Evolutionary conservation across 1,140 invertebrate genomes (phyloP).

Genomic region (Drosophila pachea): DNA sequence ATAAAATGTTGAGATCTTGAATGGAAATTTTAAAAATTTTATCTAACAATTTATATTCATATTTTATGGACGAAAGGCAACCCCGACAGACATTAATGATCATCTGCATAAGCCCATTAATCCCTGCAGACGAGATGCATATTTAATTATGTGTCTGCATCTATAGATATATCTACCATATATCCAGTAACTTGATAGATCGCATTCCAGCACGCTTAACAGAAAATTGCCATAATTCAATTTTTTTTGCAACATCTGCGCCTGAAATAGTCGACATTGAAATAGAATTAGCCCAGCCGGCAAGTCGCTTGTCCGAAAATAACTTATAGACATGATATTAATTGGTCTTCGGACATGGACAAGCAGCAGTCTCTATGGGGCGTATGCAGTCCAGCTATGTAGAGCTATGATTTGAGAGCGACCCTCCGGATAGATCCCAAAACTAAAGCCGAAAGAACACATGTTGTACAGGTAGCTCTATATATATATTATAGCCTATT

Average conservation of each 20-base stretch:
- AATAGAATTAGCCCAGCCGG: slow-evolving; percentile 48
- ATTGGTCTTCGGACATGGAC: slow-evolving; percentile 67
- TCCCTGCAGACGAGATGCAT: background rate
- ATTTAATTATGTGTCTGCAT: background rate
- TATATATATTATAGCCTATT: background rate
- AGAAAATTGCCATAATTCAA: slow-evolving; percentile 28
- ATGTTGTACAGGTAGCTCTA: slow-evolving; percentile 4
- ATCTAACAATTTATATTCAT: background rate
- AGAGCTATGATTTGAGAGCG: slow-evolving; percentile 10
- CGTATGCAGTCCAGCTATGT: background rate
- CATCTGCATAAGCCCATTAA: background rate
- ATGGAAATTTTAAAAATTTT: too few species aligned
- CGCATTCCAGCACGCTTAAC: background rate
- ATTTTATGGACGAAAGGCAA: background rate
- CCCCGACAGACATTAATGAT: slow-evolving; percentile 6
- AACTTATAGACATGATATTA: slow-evolving; percentile 57
- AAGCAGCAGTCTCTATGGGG: slow-evolving; percentile 4
- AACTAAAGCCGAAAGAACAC: slow-evolving; percentile 1
- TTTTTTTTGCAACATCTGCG: slow-evolving; percentile 32
- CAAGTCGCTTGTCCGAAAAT: slow-evolving; percentile 51
- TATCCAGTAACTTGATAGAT: slow-evolving; percentile 23
- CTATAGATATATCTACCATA: background rate
- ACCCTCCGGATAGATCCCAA: slow-evolving; percentile 19
- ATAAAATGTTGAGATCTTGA: too few species aligned
- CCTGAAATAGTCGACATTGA: slow-evolving; percentile 67